phyloP scores from a whole-genome alignment of 2,797 vertebrate species.

The Hyperoplus lanceolatus region DNA sequence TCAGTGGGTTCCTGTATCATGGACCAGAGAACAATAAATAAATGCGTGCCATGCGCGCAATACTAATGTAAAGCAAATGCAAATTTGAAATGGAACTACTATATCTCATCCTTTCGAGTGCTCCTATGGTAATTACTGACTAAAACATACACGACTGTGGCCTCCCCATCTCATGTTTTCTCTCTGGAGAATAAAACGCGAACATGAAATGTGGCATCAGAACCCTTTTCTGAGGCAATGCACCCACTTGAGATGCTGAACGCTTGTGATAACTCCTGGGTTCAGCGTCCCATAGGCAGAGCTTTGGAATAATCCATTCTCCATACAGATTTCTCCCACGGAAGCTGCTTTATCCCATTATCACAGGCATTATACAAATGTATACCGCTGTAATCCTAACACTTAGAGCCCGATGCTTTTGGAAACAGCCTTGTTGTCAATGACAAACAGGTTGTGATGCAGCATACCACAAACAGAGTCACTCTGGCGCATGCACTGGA shows the following conservation, averaged over 20 bases:
- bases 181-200: conserved; percentile 65
- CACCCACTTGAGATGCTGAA: conserved; percentile 83
- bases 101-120: conserved; percentile 68
- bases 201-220: conserved; percentile 75
- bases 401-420: conserved; percentile 79
- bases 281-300: conserved; percentile 83
- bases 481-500: conserved; percentile 7
- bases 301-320: conserved; percentile 86
- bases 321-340: conserved; percentile 83
- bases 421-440: conserved; percentile 72
- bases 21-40: conserved; percentile 77
- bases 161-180: conserved; percentile 59
- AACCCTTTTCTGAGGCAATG: conserved; percentile 73
- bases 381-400: conserved; percentile 86
- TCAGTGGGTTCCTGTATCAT: conserved; percentile 74
- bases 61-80: conserved; percentile 76
- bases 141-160: conserved; percentile 64
- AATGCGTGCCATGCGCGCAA: conserved; percentile 50
- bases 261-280: conserved; percentile 85
- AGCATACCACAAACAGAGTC: conserved; percentile 57
- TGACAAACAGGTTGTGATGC: conserved; percentile 71
- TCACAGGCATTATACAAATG: conserved; percentile 87
- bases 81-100: conserved; percentile 72
- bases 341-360: conserved; percentile 87
- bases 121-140: conserved; percentile 73